phyloP scores from a whole-genome alignment of 2,113 vertebrate species.

The Eleginops maclovinus region DNA sequence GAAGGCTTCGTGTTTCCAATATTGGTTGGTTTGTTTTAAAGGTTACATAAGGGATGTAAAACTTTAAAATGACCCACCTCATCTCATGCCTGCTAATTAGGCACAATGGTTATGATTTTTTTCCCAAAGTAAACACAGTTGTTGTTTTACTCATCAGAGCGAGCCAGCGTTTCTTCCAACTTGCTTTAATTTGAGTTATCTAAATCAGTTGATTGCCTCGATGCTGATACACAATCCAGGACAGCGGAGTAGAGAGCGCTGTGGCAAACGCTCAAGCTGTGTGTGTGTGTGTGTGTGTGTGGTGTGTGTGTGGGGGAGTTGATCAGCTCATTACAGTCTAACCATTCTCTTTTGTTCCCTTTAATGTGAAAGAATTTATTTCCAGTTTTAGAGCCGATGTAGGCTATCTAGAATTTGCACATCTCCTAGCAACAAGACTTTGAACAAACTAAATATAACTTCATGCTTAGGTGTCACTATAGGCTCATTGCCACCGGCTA shows the following conservation, averaged over 20 bases:
- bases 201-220: slow-evolving; percentile 37
- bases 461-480: slow-evolving; percentile 70
- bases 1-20: neutral
- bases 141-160: neutral
- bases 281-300: slow-evolving; percentile 56
- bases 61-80: neutral
- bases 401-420: slow-evolving; percentile 77
- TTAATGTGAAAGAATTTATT: slow-evolving; percentile 73
- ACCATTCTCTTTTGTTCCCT: slow-evolving; percentile 64
- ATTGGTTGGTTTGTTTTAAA: neutral
- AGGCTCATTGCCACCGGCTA: slow-evolving; percentile 25
- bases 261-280: no score
- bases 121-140: neutral
- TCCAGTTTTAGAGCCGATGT: slow-evolving; percentile 70
- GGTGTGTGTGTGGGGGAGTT: slow-evolving; percentile 51
- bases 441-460: slow-evolving; percentile 83
- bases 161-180: neutral
- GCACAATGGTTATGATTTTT: neutral
- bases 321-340: slow-evolving; percentile 65
- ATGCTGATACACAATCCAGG: slow-evolving; percentile 14
- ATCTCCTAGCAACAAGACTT: slow-evolving; percentile 86
- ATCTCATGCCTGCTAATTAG: neutral
- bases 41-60: neutral
- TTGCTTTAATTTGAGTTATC: neutral
- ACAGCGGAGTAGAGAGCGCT: slow-evolving; percentile 29